Conservation (phyloP, 92 coral and sea anemone species). For the Zoanthus solanderi region DNA sequence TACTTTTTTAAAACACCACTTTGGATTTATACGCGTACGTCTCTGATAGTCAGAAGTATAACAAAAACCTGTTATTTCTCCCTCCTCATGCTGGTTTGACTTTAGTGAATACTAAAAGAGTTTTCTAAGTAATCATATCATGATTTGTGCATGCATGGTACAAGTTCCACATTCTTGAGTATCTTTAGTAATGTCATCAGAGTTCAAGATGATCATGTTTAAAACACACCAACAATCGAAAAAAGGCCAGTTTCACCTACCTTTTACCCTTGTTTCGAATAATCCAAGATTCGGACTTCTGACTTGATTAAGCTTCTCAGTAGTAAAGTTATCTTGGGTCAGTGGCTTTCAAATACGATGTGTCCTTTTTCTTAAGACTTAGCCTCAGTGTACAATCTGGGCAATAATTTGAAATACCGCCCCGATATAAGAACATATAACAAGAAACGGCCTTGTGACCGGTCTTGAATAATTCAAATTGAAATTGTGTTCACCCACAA, state of each 20-base stretch:
- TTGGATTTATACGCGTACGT: too few species aligned
- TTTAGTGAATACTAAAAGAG: background rate
- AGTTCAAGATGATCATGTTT: background rate
- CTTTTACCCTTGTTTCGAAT: background rate
- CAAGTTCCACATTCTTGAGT: background rate
- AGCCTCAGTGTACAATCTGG: background rate
- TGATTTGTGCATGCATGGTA: background rate
- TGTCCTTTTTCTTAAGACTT: background rate
- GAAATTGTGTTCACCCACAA: background rate
- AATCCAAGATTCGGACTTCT: background rate
- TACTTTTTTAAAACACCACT: too few species aligned
- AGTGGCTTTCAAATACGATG: background rate
- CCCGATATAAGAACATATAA: background rate
- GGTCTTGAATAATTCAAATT: background rate
- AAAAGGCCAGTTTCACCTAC: background rate
- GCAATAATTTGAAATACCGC: background rate
- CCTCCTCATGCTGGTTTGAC: background rate
- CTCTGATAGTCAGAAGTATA: too few species aligned
- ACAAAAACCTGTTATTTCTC: background rate
- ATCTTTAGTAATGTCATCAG: background rate
- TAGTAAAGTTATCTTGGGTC: background rate
- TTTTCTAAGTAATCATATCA: background rate
- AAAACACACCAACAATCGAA: background rate
- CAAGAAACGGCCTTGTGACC: slow-evolving; percentile 8
- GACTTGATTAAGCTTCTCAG: background rate